Percentiles rank a stretch among this genome's conserved stretches.
phyloP scores from a whole-genome alignment of 2,113 vertebrate genomes.

The Takifugu flavidus region DNA sequence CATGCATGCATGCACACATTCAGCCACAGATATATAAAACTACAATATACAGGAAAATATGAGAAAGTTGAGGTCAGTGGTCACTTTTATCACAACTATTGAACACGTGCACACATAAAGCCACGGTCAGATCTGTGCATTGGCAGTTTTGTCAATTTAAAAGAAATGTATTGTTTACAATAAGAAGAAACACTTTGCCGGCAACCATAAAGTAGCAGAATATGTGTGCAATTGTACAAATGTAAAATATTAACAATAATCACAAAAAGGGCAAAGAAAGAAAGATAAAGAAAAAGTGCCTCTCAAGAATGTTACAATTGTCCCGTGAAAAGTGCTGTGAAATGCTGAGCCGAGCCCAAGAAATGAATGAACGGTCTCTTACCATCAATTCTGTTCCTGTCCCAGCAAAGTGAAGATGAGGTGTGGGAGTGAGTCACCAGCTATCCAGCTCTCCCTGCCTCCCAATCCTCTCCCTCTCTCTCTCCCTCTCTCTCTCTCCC shows the following conservation, averaged over 20 bases:
- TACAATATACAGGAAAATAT: not conserved
- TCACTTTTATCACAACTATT: conserved; percentile 1
- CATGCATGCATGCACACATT: conserved; percentile 10
- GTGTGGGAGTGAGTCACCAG: conserved; percentile 72
- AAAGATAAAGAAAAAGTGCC: not conserved
- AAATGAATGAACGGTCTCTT: conserved; percentile 56
- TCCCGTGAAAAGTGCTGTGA: conserved; percentile 10
- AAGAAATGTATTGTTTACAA: too few relatives aligned
- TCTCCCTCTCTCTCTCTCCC: conserved; percentile 21
- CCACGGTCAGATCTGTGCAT: not conserved
- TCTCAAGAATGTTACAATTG: conserved; percentile 20
- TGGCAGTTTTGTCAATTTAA: too few relatives aligned
- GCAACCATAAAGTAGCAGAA: too few relatives aligned
- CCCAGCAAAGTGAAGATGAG: conserved; percentile 83
- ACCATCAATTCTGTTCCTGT: conserved; percentile 74
- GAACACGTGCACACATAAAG: conserved; percentile 13
- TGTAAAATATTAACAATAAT: not conserved
- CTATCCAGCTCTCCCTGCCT: conserved; percentile 62
- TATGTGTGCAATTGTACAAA: not conserved
- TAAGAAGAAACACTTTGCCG: not conserved
- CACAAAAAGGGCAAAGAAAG: not conserved
- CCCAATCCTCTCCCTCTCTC: conserved; percentile 48
- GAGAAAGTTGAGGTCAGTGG: conserved; percentile 26
- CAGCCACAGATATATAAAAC: not conserved
- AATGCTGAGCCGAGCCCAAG: conserved; percentile 12